phyloP scores from a whole-genome alignment of 2,888 invertebrate species.

The Hypolimnas misippus region DNA sequence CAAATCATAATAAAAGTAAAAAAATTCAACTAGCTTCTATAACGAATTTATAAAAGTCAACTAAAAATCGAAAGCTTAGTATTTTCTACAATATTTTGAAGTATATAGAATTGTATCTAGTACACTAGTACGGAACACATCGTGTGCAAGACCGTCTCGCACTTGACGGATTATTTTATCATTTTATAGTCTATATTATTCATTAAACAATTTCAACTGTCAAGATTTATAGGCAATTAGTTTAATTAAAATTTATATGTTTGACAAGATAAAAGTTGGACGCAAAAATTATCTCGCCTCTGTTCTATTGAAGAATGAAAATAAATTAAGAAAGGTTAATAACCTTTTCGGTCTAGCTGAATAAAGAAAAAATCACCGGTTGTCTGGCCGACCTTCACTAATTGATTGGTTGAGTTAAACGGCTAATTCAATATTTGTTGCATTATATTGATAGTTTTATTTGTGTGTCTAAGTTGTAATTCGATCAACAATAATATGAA shows the following conservation, averaged over 20 bases:
- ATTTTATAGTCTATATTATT: background rate
- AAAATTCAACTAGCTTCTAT: too few species aligned
- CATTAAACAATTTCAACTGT: background rate
- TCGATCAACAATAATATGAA: too few species aligned
- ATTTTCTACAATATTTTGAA: too few species aligned
- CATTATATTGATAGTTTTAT: background rate
- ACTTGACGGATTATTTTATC: too few species aligned
- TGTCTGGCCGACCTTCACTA: constrained; percentile 1
- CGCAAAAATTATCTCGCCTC: background rate
- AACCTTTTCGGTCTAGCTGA: background rate
- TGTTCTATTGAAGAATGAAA: background rate
- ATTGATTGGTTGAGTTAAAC: background rate
- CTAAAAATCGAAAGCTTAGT: too few species aligned
- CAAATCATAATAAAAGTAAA: too few species aligned
- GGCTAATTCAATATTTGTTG: background rate
- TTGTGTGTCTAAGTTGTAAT: too few species aligned
- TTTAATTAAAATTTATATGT: constrained; percentile 15
- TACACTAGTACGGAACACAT: too few species aligned
- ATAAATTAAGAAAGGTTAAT: constrained; percentile 1
- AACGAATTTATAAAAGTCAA: too few species aligned
- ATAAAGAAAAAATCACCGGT: constrained; percentile 1
- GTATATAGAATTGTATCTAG: too few species aligned
- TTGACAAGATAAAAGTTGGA: background rate
- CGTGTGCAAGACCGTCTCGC: too few species aligned
- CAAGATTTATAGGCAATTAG: background rate